Percentiles rank a stretch among this genome's conserved stretches.
phyloP scores from a whole-genome alignment of 2,797 vertebrate species.

The Poeciliopsis turneri region DNA sequence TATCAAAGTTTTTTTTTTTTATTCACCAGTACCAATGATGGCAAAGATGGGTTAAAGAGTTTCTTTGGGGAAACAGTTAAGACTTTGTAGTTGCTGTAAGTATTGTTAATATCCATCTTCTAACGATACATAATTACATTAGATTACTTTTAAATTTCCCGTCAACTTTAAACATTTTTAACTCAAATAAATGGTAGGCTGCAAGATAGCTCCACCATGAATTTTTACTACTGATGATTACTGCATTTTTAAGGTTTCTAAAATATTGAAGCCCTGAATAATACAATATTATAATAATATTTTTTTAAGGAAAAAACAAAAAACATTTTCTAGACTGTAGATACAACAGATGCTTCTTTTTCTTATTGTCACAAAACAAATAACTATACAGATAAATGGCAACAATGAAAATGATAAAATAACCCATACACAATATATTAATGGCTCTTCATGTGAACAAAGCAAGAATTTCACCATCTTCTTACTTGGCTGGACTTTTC shows the following conservation, averaged over 20 bases:
- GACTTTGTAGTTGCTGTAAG: too few species aligned
- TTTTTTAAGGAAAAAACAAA: not conserved
- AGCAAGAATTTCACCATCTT: not conserved
- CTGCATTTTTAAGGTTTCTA: not conserved
- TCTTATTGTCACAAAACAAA: not conserved
- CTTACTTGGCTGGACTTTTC: conserved; percentile 55
- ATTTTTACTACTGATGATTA: not conserved
- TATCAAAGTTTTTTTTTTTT: too few species aligned
- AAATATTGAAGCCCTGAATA: not conserved
- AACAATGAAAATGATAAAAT: not conserved
- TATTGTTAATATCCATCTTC: too few species aligned
- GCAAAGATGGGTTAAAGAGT: too few species aligned
- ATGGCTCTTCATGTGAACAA: not conserved
- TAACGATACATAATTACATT: too few species aligned
- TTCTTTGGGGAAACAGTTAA: too few species aligned
- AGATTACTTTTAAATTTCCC: too few species aligned
- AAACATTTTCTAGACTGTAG: not conserved
- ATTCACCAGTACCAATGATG: too few species aligned
- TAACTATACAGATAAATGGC: not conserved
- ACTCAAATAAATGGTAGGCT: too few species aligned
- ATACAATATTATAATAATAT: too few species aligned
- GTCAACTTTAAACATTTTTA: too few species aligned
- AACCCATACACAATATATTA: not conserved
- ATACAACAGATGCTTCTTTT: not conserved
- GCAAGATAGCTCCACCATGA: too few species aligned